Evolutionary conservation across 2,888 invertebrate species (phyloP).

Genomic region (Dryobotodes eremita): DNA sequence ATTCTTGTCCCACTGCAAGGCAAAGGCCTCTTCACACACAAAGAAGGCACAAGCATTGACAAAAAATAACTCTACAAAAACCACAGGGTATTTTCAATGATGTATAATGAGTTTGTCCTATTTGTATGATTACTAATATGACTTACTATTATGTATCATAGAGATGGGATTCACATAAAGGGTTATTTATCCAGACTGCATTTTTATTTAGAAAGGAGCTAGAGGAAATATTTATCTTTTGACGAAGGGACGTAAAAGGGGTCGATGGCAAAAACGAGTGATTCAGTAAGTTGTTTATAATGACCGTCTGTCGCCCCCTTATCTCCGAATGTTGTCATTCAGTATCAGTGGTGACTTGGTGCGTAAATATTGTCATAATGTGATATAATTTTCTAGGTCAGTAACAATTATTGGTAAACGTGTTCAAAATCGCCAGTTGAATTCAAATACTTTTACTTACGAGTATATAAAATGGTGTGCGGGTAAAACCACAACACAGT

Average conservation of each 20-base stretch:
- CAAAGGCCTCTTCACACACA: background rate
- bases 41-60: background rate
- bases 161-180: background rate
- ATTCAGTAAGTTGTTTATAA: conserved; percentile 49
- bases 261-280: conserved; percentile 3
- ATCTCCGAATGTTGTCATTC: conserved; percentile 40
- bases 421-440: background rate
- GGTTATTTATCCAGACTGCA: conserved; percentile 17
- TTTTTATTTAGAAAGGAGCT: background rate
- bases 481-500: background rate
- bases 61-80: background rate
- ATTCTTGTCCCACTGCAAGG: background rate
- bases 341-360: conserved; percentile 38
- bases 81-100: background rate
- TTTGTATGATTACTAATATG: background rate
- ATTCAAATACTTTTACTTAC: background rate
- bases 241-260: conserved; percentile 17
- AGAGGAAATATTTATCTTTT: conserved; percentile 32
- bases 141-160: conserved; percentile 5
- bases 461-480: background rate
- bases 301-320: conserved; percentile 39
- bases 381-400: conserved; percentile 54
- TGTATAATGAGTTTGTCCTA: background rate
- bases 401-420: conserved; percentile 1
- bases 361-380: conserved; percentile 38